Evolutionary conservation across 2,797 vertebrate species (phyloP).

Genomic region (Mallotus villosus): DNA sequence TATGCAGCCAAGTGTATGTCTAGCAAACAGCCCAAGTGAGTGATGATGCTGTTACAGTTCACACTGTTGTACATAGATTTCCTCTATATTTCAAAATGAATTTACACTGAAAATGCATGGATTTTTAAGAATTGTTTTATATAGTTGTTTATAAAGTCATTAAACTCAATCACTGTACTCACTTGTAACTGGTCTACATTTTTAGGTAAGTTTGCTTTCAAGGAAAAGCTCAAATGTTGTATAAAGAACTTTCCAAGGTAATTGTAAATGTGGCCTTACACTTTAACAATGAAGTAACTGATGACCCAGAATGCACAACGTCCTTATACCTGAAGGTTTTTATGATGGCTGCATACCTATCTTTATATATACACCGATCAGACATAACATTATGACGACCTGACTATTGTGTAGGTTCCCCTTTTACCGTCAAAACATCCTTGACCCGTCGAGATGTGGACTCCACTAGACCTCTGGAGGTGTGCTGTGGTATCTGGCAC

Average conservation of each 20-base stretch:
- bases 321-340: neutral
- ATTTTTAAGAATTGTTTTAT: constrained; percentile 83
- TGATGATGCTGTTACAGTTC: constrained; percentile 91
- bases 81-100: constrained; percentile 96
- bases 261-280: neutral
- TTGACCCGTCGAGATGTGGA: no score
- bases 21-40: constrained; percentile 79
- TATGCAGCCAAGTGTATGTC: constrained; percentile 97
- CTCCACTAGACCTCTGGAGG: no score
- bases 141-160: constrained; percentile 86
- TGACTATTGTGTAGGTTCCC: no score
- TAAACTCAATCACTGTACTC: constrained; percentile 83
- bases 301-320: constrained; percentile 10
- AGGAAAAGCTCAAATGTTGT: neutral
- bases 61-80: constrained; percentile 93
- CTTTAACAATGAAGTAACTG: neutral
- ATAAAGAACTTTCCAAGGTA: neutral
- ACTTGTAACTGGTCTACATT: constrained; percentile 45
- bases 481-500: no score
- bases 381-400: no score
- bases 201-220: neutral
- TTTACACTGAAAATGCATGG: constrained; percentile 90
- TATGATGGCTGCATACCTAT: neutral
- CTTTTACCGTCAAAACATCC: no score
- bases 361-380: neutral